Evolutionary conservation across 2,797 vertebrate genomes (phyloP), one percentile per base, ranked within the genome.

Genomic region (Hipposideros larvatus): DNA sequence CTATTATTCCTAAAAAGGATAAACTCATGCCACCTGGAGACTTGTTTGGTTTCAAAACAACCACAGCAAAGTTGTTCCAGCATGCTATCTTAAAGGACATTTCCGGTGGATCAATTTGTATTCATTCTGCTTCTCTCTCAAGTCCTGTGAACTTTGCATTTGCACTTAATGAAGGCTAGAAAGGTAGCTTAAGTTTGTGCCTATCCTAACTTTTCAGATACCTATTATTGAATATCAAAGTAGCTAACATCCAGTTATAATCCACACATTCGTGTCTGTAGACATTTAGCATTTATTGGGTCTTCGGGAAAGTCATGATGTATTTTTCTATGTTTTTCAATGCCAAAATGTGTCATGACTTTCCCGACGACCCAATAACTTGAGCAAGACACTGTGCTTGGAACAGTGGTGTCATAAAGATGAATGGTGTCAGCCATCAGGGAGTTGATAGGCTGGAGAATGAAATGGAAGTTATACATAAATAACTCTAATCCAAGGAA

Each of bases 71-170:
- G 59, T 88, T 86, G 26, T 79, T 87, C 63, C 63, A 79, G 34
- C 73, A 43, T 82, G n/a, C 46, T 91, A 11, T 91, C 79, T 55
- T 96, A 41, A 61, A 79, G 59, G 68, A 68, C 59, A 26, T 92
- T 91, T 84, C 55, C 48, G 26, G 8, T 41, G 31, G 16, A 43
- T 90, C 31, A 43, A 9, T 90, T 93, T 87, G 37, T 92, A 37
- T 97, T 74, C 89, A 34, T 94, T 83, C 41, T 82, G 34, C 37
- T 51, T 51, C 87, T 87, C 61, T 92, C 24, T 91, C 75, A 19
- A 41, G 24, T 84, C 19, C 48, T 61, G 79, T 66, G 86, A 93
- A 91, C 43, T 88, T 71, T 84, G 14, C n/a, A 48, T 86, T 68
- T 92, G 7, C 53, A n/a, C 79, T 87, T 77, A 84, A 37, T 55